Conservation (phyloP, 2,797 vertebrate species). For the Halcyon smyrnensis region DNA sequence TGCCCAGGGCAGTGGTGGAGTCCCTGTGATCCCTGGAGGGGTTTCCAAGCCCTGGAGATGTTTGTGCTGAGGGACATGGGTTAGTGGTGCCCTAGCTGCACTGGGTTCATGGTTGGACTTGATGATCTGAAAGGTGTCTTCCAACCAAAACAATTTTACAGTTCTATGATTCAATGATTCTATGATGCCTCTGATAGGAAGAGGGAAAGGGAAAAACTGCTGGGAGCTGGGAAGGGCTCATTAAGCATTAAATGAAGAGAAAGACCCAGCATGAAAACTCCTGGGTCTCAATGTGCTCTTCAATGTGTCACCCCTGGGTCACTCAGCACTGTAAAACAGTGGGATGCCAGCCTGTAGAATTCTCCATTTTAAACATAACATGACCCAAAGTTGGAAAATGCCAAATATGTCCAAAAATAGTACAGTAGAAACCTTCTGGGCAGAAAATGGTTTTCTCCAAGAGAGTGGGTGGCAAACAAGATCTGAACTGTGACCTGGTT, state of each 20-base stretch:
- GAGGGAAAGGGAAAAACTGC: not conserved
- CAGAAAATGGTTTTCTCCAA: not conserved
- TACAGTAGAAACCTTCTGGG: not conserved
- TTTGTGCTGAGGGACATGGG: no score
- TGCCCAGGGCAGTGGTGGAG: no score
- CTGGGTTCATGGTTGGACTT: no score
- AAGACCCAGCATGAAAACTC: not conserved
- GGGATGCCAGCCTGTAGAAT: not conserved
- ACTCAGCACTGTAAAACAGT: not conserved
- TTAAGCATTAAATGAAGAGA: not conserved
- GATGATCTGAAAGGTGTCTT: no score
- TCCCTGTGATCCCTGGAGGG: no score
- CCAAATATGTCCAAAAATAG: not conserved
- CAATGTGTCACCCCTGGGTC: not conserved
- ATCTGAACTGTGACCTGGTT: not conserved
- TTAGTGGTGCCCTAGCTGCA: no score
- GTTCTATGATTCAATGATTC: no score
- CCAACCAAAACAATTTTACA: no score
- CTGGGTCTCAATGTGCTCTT: not conserved
- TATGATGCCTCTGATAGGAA: not conserved
- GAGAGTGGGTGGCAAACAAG: not conserved
- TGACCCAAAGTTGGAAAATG: not conserved
- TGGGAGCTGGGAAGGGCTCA: not conserved
- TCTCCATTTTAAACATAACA: not conserved
- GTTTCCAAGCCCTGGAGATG: no score